Evolutionary conservation across 2,888 invertebrate genomes (phyloP), one percentile per base, ranked within the genome.

Genomic region (Rhagium mordax): DNA sequence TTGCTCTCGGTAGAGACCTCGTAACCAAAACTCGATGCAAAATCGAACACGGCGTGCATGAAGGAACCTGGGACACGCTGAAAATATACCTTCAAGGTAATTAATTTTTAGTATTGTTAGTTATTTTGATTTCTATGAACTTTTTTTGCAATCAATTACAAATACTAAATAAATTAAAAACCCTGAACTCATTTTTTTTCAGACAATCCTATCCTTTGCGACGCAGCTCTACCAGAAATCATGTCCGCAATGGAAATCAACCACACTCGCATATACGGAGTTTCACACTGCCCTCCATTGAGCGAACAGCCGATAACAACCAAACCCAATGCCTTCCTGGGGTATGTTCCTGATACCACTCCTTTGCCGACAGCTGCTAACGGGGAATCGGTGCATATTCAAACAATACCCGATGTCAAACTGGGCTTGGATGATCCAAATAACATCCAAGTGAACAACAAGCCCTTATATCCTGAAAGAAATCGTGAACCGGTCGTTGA

Each of bases 191-290:
- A 24, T 24, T 4, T 66, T 74, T 66, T 90, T 90, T 0, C 89
- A 95, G 95, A 94, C 85, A 95, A 95, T 88, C 95, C 95, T 62
- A 93, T 95, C 71, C 88, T 95, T 78, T 95, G 95, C 85, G 94
- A 94, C 85, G 92, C 93, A 69, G 91, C 91, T 8, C 87, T 94
- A 71, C 92, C 92, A 77, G 94, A 94, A 86, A 89, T 95, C 78
- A 91, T 92, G 78, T 91, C 92, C 0, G 90, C 92, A 70, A 90
- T 95, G 88, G 93, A 93, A 84, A 92, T 90, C 33, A 90, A 94
- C 84, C 93, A 94, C 83, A 93, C 94, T 1, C 92, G 93, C 73
- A 90, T 95, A 62, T 92, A 92, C 74, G 94, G 94, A 8, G 90
- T 91, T 10, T 91, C 93, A 0, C 91, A 81, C 76, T 88, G 88